phyloP scores from a whole-genome alignment of 2,113 vertebrate genomes.

The Danio rerio region DNA sequence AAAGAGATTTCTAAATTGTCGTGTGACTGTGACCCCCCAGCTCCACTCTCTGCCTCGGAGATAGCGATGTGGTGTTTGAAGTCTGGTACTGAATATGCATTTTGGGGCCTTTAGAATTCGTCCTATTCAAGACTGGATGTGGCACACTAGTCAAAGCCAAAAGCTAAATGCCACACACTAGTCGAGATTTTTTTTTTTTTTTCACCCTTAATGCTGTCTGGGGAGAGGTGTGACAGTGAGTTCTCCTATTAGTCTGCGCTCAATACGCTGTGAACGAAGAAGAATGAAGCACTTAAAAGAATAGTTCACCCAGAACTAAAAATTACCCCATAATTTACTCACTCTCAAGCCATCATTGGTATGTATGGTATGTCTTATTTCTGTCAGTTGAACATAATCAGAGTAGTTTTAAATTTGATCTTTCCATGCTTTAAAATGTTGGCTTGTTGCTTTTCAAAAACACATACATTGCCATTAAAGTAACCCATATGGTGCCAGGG shows the following conservation, averaged over 20 bases:
- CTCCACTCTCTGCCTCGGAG: not conserved
- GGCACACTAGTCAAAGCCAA: not conserved
- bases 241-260: not conserved
- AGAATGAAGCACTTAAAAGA: not conserved
- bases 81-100: constrained; percentile 43
- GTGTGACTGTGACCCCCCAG: constrained; percentile 18
- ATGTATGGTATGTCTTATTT: too few relatives aligned
- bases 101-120: not conserved
- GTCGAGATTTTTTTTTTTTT: constrained; percentile 9
- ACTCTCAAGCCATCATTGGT: too few relatives aligned
- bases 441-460: too few relatives aligned
- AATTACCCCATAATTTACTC: too few relatives aligned
- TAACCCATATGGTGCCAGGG: too few relatives aligned
- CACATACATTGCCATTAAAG: too few relatives aligned
- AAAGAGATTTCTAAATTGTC: not conserved
- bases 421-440: too few relatives aligned
- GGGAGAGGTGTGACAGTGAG: not conserved
- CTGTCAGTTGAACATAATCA: too few relatives aligned
- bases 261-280: not conserved
- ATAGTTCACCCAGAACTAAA: too few relatives aligned
- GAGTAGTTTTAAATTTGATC: too few relatives aligned
- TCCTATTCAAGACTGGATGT: constrained; percentile 5
- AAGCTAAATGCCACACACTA: not conserved
- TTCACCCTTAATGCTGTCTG: constrained; percentile 13
- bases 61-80: constrained; percentile 31